These are phyloP conservation scores for Tamias sibiricus DNA, from an alignment of 2,113 vertebrate genomes.

Conservation along the genomic window DNA sequence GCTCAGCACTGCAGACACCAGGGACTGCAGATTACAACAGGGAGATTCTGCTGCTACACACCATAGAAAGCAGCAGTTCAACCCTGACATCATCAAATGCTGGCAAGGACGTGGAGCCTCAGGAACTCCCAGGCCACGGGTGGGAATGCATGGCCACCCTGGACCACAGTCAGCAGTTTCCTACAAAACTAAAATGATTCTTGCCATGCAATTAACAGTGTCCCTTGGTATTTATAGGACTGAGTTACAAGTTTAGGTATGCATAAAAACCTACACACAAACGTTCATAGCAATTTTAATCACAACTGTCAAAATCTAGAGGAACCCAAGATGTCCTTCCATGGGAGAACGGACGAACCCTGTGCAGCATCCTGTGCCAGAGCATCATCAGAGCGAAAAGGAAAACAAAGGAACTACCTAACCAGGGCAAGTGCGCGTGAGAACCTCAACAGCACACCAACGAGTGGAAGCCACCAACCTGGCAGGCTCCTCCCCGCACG, in stretches of 20 bases:
- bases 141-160: rapidly evolving
- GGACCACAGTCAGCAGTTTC: not conserved
- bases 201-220: too few species aligned
- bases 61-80: rapidly evolving
- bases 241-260: not conserved
- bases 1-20: rapidly evolving
- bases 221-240: too few species aligned
- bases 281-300: not conserved
- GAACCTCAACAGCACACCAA: too few species aligned
- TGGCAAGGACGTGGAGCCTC: rapidly evolving
- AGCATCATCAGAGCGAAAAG: too few species aligned
- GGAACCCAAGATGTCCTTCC: not conserved
- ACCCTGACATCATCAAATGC: not conserved
- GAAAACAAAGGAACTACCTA: not conserved
- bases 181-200: not conserved
- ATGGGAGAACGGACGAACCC: not conserved
- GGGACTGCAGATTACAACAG: rapidly evolving
- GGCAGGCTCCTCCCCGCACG: too few species aligned
- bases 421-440: rapidly evolving
- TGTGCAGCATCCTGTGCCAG: not conserved
- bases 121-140: not conserved
- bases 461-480: not conserved
- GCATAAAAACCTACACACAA: not conserved
- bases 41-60: rapidly evolving
- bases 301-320: not conserved